These are phyloP conservation scores for Chiridota heheva DNA, from an alignment of 35 echinoderm and acorn worm genomes.

Conservation along the genomic window DNA sequence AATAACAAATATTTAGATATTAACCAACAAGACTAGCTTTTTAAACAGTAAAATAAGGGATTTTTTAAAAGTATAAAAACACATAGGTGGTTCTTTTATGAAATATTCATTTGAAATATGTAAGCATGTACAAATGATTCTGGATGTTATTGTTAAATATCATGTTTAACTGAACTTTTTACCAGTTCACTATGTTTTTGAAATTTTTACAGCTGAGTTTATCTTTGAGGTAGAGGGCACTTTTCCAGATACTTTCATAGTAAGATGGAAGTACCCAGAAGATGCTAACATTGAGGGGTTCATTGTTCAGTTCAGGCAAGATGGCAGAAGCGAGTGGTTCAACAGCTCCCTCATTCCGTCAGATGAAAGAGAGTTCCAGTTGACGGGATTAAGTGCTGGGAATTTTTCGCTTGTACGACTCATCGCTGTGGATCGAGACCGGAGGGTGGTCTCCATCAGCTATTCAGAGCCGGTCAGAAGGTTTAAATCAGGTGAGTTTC, in stretches of 20 bases:
- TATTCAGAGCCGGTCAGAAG: neutral
- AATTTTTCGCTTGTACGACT: slow-evolving; percentile 24
- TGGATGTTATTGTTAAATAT: too few relatives aligned
- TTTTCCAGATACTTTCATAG: slow-evolving; percentile 23
- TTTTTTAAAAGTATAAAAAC: too few relatives aligned
- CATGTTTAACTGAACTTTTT: too few relatives aligned
- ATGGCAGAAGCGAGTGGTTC: slow-evolving; percentile 3
- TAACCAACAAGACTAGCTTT: too few relatives aligned
- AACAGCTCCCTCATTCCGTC: slow-evolving; percentile 34
- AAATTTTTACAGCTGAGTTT: slow-evolving; percentile 37
- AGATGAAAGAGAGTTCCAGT: slow-evolving; percentile 4
- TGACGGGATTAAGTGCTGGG: slow-evolving; percentile 16
- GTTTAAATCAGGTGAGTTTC: slow-evolving; percentile 21
- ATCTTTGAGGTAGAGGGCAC: slow-evolving; percentile 36
- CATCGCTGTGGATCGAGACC: slow-evolving; percentile 34
- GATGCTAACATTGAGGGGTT: slow-evolving; percentile 15
- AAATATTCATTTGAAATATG: too few relatives aligned
- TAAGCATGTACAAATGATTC: neutral
- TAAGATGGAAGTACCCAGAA: slow-evolving; percentile 27
- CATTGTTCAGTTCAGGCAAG: slow-evolving; percentile 21
- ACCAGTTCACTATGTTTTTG: too few relatives aligned
- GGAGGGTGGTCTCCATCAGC: slow-evolving; percentile 15
- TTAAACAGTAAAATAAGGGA: too few relatives aligned
- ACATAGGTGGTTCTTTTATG: too few relatives aligned
- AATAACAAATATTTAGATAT: too few relatives aligned